These are phyloP conservation scores for Chaetops frenatus DNA, from an alignment of 2,113 vertebrate genomes.

Conservation along the genomic window DNA sequence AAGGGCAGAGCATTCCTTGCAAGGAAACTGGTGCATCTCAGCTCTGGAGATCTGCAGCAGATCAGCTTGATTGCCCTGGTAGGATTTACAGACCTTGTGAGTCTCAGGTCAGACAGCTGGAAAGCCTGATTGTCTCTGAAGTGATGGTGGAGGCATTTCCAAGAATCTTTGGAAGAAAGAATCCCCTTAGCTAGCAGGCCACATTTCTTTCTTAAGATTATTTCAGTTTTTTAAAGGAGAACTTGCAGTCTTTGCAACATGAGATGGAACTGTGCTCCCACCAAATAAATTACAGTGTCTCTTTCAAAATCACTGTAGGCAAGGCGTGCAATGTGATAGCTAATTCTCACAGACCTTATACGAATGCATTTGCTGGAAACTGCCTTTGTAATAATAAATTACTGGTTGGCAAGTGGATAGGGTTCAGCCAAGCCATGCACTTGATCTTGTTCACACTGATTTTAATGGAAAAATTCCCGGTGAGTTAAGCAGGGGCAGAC, in stretches of 20 bases:
- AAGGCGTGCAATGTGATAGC: neutral
- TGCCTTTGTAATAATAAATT: conserved; percentile 28
- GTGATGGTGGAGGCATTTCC: neutral
- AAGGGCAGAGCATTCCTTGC: neutral
- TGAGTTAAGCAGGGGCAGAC: neutral
- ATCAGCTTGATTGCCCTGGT: neutral
- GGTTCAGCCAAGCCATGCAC: neutral
- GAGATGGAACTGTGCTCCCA: neutral
- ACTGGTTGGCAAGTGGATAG: neutral
- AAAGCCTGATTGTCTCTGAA: neutral
- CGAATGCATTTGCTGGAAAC: neutral
- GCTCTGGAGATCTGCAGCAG: neutral
- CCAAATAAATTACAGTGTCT: conserved; percentile 19
- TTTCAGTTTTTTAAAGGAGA: neutral
- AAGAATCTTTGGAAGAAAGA: neutral
- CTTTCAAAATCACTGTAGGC: neutral
- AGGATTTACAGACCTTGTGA: neutral
- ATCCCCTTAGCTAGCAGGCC: neutral
- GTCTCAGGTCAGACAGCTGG: conserved; percentile 6
- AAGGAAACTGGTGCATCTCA: neutral
- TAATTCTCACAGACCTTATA: neutral
- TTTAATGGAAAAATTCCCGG: neutral
- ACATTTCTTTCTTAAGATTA: neutral
- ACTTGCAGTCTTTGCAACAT: neutral
- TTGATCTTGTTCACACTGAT: neutral